Percentiles rank a stretch among this genome's conserved stretches.
These are phyloP conservation scores for Anhinga rufa DNA, from an alignment of 2,113 vertebrate species.

Conservation along the genomic window DNA sequence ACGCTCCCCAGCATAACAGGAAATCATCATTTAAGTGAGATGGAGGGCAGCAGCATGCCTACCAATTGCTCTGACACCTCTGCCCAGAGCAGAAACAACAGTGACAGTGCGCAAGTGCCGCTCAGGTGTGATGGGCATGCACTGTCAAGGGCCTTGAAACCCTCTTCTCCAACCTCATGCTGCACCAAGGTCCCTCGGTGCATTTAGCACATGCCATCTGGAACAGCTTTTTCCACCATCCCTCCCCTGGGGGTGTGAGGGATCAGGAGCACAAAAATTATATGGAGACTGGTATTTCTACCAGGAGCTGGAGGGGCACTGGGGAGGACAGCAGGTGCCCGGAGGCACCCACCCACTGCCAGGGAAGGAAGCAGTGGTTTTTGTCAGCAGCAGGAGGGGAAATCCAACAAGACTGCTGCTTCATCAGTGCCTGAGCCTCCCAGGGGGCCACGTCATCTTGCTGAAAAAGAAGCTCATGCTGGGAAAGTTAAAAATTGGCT, in stretches of 20 bases:
- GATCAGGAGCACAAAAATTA: not conserved
- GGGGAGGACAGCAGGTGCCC: not conserved
- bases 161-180: fast-evolving
- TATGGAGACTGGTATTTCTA: not conserved
- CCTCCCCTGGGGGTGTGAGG: not conserved
- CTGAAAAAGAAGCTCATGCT: not conserved
- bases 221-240: not conserved
- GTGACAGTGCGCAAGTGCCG: not conserved
- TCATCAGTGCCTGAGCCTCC: not conserved
- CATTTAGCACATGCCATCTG: fast-evolving
- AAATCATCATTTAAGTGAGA: not conserved
- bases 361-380: constrained; percentile 4
- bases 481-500: not conserved
- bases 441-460: not conserved
- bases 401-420: not conserved
- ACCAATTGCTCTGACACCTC: not conserved
- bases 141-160: not conserved
- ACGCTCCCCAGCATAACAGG: not conserved
- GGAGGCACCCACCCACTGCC: fast-evolving
- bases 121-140: not conserved
- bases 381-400: not conserved
- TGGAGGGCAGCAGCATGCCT: fast-evolving
- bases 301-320: not conserved
- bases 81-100: not conserved
- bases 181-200: fast-evolving